Conservation (phyloP, 2,797 vertebrate species). For the Brachyalestes nurse region DNA sequence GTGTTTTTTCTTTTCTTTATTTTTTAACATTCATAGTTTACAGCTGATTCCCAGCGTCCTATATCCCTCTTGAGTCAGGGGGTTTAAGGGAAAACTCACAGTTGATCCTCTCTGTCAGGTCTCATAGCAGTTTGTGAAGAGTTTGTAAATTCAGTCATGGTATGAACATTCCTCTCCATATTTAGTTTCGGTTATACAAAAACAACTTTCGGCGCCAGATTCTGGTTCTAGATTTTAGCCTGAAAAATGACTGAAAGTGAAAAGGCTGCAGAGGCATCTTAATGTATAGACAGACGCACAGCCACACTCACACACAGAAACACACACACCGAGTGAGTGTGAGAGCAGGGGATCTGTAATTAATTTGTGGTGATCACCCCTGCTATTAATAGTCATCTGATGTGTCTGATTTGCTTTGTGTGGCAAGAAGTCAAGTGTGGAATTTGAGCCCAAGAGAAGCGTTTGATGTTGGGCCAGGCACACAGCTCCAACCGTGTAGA, state of each 20-base stretch:
- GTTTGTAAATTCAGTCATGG: constrained; percentile 9
- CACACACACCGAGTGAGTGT: constrained; percentile 55
- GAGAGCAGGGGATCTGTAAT: constrained; percentile 62
- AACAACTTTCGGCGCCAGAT: constrained; percentile 13
- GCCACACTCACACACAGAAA: background rate
- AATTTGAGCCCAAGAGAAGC: constrained; percentile 63
- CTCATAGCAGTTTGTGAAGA: constrained; percentile 48
- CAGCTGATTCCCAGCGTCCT: constrained; percentile 58
- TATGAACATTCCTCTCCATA: constrained; percentile 32
- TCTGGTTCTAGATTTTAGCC: background rate
- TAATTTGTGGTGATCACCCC: constrained; percentile 58
- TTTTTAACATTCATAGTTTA: constrained; percentile 43
- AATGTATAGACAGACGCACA: constrained; percentile 2
- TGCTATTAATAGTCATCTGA: constrained; percentile 66
- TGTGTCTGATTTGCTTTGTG: constrained; percentile 69
- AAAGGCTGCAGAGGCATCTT: background rate
- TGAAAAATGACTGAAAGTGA: background rate
- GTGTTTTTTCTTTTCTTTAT: constrained; percentile 8
- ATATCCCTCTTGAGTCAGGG: constrained; percentile 51
- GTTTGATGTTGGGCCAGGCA: constrained; percentile 58
- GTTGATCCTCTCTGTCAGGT: constrained; percentile 63
- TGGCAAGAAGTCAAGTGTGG: constrained; percentile 67
- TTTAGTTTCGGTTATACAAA: constrained; percentile 18
- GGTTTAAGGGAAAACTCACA: constrained; percentile 53
- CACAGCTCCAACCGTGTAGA: constrained; percentile 59